Conservation (phyloP, 2,797 vertebrate genomes). For the Catostomus latipinnis region DNA sequence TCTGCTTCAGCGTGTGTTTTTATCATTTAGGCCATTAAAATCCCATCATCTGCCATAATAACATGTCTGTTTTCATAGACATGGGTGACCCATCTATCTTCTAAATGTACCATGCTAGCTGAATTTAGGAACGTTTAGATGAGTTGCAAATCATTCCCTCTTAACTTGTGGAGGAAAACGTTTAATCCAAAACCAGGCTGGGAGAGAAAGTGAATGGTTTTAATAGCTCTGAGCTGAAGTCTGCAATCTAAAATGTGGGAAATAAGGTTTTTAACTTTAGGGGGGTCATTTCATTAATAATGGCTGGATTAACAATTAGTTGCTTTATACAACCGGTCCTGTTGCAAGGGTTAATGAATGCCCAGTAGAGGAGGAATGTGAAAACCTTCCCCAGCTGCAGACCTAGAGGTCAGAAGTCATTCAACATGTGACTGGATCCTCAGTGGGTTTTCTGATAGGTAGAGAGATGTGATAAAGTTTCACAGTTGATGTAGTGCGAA, state of each 20-base stretch:
- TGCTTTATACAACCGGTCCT: conserved; percentile 66
- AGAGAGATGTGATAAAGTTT: conserved; percentile 13
- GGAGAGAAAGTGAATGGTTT: conserved; percentile 26
- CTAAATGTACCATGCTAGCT: conserved; percentile 72
- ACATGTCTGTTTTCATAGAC: conserved; percentile 67
- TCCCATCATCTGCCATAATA: conserved; percentile 73
- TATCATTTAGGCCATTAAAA: conserved; percentile 78
- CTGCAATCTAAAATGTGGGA: conserved; percentile 4
- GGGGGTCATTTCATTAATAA: conserved; percentile 55
- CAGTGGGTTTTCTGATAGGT: conserved; percentile 60
- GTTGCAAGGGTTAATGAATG: conserved; percentile 75
- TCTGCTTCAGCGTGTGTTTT: conserved; percentile 76
- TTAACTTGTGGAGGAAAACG: conserved; percentile 20
- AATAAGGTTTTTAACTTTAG: not conserved
- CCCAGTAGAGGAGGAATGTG: conserved; percentile 72
- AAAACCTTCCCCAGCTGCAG: conserved; percentile 76
- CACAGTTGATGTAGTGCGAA: conserved; percentile 9
- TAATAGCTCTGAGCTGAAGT: not conserved
- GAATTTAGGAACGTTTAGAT: conserved; percentile 48
- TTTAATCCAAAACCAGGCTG: conserved; percentile 41
- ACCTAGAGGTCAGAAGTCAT: conserved; percentile 72
- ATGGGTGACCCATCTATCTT: conserved; percentile 70
- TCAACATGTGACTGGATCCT: conserved; percentile 76
- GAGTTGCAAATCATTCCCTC: conserved; percentile 43
- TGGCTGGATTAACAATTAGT: conserved; percentile 64